Conservation (phyloP, 2,113 vertebrate genomes). For the Oreotrochilus melanogaster region DNA sequence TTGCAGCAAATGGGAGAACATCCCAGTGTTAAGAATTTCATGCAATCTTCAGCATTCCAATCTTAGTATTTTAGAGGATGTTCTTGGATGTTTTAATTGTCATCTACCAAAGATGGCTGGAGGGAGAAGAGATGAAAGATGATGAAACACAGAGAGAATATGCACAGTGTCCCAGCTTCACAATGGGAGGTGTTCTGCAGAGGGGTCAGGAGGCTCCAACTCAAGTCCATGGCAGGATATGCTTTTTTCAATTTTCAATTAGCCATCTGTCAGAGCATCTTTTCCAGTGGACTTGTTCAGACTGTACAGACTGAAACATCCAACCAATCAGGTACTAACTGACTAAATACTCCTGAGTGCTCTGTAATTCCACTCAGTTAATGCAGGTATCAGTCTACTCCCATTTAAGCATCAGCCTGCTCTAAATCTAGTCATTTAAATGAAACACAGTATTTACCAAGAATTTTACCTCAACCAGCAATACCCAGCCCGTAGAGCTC, state of each 20-base stretch:
- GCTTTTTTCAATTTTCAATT: conserved; percentile 26
- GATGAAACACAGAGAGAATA: not conserved
- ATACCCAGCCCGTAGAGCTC: not conserved
- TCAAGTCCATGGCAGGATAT: not conserved
- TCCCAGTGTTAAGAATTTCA: not conserved
- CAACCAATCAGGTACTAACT: not conserved
- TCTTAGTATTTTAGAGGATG: not conserved
- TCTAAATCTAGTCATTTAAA: not conserved
- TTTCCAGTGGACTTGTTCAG: conserved; percentile 18
- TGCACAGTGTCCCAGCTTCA: not conserved
- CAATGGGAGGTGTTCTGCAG: not conserved
- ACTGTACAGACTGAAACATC: not conserved
- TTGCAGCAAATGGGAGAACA: not conserved
- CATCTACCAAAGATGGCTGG: not conserved
- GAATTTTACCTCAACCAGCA: not conserved
- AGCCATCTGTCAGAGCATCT: conserved; percentile 23
- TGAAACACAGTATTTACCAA: not conserved
- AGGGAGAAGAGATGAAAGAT: not conserved
- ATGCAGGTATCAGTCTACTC: not conserved
- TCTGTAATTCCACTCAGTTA: not conserved
- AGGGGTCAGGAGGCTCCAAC: not conserved
- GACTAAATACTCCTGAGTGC: not conserved
- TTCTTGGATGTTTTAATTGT: not conserved
- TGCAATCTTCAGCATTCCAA: not conserved
- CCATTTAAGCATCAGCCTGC: not conserved